Conservation (phyloP, 2,797 vertebrate genomes). For the Poeciliopsis infans region DNA sequence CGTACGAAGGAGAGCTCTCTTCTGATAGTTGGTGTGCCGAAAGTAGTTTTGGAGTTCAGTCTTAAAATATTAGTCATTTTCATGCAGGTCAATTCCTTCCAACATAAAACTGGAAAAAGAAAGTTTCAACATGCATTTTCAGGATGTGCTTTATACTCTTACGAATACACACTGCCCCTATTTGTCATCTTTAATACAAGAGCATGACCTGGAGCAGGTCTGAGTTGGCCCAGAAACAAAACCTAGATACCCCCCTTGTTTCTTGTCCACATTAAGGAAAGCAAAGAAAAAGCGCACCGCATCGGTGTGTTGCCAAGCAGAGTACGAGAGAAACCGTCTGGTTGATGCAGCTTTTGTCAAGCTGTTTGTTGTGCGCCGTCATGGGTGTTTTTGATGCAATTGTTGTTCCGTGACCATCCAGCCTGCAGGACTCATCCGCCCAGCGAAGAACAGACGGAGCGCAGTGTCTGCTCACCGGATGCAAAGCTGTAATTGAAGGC, state of each 20-base stretch:
- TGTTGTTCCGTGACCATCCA: slow-evolving; percentile 64
- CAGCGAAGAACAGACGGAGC: slow-evolving; percentile 21
- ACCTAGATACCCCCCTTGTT: slow-evolving; percentile 20
- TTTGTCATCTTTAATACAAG: slow-evolving; percentile 14
- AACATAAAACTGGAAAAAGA: neutral
- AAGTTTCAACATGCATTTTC: neutral
- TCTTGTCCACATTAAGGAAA: slow-evolving; percentile 19
- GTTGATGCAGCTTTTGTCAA: slow-evolving; percentile 51
- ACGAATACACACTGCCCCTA: neutral
- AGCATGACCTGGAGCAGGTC: slow-evolving; percentile 15
- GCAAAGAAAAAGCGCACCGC: slow-evolving; percentile 7
- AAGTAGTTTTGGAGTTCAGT: neutral
- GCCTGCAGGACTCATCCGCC: slow-evolving; percentile 44
- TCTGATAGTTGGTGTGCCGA: neutral
- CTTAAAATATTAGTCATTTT: neutral
- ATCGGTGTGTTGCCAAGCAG: slow-evolving; percentile 29
- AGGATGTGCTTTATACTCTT: neutral
- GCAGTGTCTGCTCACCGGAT: slow-evolving; percentile 33
- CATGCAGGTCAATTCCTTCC: neutral
- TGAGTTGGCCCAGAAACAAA: slow-evolving; percentile 24
- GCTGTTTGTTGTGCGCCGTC: slow-evolving; percentile 53
- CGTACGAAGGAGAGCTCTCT: neutral
- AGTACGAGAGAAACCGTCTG: slow-evolving; percentile 22
- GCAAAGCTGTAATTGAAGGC: slow-evolving; percentile 36
- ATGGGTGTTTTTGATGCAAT: slow-evolving; percentile 49